Evolutionary conservation across 2,113 vertebrate species (phyloP), one percentile per base, ranked within the genome.

Genomic region (Syrmaticus mikado): DNA sequence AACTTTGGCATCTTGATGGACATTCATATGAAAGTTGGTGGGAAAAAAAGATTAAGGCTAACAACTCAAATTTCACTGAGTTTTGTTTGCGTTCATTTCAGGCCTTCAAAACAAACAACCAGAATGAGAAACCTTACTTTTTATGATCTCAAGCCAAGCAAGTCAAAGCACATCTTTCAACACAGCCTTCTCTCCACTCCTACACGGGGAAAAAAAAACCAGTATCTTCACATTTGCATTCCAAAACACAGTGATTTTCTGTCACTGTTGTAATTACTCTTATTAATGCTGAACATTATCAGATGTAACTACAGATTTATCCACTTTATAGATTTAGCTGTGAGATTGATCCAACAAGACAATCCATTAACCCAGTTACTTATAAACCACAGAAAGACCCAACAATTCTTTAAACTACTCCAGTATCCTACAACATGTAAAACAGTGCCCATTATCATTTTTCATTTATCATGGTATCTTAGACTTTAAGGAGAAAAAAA

Each of bases 201-300:
- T 70, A 94, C 92, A 96, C 46, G 74, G 45, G 52, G 52, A 74
- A 94, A 85, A 93, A 86, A 90, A 75, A 82, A 66, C 81, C 93
- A 96, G 94, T 87, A 90, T 95, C 91, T 95, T 95, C 96, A 94
- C 85, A 95, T 94, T 97, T 70, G 17, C 86, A 94, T 97, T 97
- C 95, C 94, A 91, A 97, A 96, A 94, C 82, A 92, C 62, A 94
- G 89, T 70, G 96, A 95, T 93, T 97, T 97, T 92, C 96, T 96
- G 95, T 84, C 89, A 62, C 77, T 73, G 41, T 61, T 74, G 38
- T 55, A 89, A 90, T 92, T 87, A 62, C 65, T 86, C 66, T 88
- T 22, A 79, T 77, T 94, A 95, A 95, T 89, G 93, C 22, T 93
- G 80, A 85, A 17, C 41, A 52, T 72, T 87, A 89, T 82, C 73